These are phyloP conservation scores for Sitta carolinensis DNA, from an alignment of 2,797 vertebrate genomes.

Conservation along the genomic window DNA sequence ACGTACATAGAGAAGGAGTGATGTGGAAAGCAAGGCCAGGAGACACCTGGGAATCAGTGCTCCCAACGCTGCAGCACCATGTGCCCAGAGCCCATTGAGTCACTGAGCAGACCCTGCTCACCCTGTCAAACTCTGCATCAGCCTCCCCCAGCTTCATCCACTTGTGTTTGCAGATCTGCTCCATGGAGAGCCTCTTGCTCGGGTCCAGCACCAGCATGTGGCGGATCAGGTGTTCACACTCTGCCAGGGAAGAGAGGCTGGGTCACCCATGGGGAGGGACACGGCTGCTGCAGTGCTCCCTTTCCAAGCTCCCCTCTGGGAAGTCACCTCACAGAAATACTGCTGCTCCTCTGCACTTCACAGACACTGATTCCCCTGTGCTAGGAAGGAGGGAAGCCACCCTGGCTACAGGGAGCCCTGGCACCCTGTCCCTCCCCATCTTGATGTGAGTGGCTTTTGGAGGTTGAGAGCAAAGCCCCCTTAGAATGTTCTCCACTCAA, in stretches of 20 bases:
- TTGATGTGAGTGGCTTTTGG: neutral
- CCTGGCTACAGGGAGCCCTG: neutral
- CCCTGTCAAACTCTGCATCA: constrained; percentile 92
- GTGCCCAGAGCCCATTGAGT: neutral
- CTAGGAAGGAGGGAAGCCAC: neutral
- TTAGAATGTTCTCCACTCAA: neutral
- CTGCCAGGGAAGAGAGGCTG: constrained; percentile 70
- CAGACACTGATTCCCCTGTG: rapidly evolving
- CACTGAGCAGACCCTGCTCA: constrained; percentile 64
- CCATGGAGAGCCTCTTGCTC: constrained; percentile 92
- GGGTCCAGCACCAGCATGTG: constrained; percentile 98
- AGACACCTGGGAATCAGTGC: rapidly evolving
- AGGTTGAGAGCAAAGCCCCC: neutral
- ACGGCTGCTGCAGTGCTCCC: rapidly evolving
- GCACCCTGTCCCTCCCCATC: neutral
- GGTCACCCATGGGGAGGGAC: neutral
- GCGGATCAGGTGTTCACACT: constrained; percentile 97
- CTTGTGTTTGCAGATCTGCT: constrained; percentile 99
- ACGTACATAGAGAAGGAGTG: rapidly evolving
- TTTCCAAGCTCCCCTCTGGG: neutral
- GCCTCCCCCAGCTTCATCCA: constrained; percentile 97
- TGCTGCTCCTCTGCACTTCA: neutral
- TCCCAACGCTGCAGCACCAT: rapidly evolving
- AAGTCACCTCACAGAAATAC: neutral
- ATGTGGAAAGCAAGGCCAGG: neutral